Conservation (phyloP, 37 sponge, comb jelly and placozoan species). For the Halisarca cf. caerulea region DNA sequence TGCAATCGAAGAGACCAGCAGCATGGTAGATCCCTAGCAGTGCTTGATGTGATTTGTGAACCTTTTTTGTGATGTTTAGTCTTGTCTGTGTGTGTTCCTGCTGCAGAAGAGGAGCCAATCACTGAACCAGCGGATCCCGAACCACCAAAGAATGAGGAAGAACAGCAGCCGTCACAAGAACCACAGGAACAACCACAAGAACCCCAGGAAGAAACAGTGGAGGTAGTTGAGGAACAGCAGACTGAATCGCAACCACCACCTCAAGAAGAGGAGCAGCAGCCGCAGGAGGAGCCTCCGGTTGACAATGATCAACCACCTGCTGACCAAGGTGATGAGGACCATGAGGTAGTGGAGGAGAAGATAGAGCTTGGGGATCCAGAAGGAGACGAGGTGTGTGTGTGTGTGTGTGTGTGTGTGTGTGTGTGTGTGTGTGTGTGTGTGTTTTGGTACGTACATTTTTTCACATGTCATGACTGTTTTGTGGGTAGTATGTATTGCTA, state of each 20-base stretch:
- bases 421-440: neutral
- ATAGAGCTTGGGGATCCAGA: slow-evolving; percentile 7
- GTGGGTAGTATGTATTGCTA: too few relatives aligned
- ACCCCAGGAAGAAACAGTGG: neutral
- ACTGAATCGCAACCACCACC: neutral
- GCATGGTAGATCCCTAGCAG: too few relatives aligned
- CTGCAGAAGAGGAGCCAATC: neutral
- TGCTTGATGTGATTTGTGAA: too few relatives aligned
- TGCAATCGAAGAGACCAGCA: too few relatives aligned
- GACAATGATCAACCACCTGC: neutral
- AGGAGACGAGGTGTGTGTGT: neutral
- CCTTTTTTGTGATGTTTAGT: too few relatives aligned
- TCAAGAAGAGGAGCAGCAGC: neutral
- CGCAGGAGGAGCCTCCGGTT: neutral
- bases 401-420: neutral
- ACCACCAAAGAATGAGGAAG: neutral
- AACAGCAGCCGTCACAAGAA: neutral
- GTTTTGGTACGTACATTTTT: neutral
- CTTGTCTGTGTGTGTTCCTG: too few relatives aligned
- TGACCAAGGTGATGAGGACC: neutral
- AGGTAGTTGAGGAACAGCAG: slow-evolving; percentile 5
- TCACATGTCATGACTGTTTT: neutral
- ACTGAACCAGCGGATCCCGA: neutral
- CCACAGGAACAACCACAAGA: neutral
- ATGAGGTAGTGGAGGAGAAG: neutral